Percentiles rank a stretch among this genome's conserved stretches.
Evolutionary conservation across 1,140 invertebrate species (phyloP).

Genomic region (Conus ventricosus): DNA sequence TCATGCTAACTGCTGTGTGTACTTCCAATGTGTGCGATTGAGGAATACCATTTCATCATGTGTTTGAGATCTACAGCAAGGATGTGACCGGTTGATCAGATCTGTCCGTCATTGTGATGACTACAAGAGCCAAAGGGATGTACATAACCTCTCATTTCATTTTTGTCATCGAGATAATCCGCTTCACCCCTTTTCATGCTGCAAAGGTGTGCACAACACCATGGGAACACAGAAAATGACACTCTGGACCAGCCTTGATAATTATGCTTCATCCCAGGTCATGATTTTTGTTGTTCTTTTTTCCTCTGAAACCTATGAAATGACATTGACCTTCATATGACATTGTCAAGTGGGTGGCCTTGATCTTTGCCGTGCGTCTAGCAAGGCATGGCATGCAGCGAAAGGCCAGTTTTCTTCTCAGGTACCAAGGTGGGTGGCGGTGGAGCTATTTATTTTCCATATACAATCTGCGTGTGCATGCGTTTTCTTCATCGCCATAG

Average conservation of each 20-base stretch:
- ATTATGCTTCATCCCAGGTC: neutral
- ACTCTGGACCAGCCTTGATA: constrained; percentile 2
- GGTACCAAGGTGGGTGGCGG: constrained; percentile 23
- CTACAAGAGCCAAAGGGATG: no score
- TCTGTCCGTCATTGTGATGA: neutral
- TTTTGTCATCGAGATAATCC: no score
- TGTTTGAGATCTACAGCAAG: neutral
- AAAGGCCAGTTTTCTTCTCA: constrained; percentile 27
- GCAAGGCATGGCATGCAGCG: neutral
- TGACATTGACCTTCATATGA: constrained; percentile 21
- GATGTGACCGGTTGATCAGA: neutral
- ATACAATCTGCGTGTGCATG: constrained; percentile 13
- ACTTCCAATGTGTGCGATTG: neutral
- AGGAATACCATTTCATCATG: neutral
- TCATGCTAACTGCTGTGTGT: neutral
- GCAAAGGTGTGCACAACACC: no score
- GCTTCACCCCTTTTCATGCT: no score
- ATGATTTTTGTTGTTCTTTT: neutral
- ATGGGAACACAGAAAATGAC: neutral
- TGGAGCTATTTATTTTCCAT: constrained; percentile 27
- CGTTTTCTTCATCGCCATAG: constrained; percentile 11
- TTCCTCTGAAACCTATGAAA: neutral
- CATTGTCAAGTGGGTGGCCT: constrained; percentile 22
- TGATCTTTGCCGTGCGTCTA: constrained; percentile 22
- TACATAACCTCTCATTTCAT: no score